These are phyloP conservation scores for Zalophus californianus DNA, from an alignment of 2,797 vertebrate species.

Conservation along the genomic window DNA sequence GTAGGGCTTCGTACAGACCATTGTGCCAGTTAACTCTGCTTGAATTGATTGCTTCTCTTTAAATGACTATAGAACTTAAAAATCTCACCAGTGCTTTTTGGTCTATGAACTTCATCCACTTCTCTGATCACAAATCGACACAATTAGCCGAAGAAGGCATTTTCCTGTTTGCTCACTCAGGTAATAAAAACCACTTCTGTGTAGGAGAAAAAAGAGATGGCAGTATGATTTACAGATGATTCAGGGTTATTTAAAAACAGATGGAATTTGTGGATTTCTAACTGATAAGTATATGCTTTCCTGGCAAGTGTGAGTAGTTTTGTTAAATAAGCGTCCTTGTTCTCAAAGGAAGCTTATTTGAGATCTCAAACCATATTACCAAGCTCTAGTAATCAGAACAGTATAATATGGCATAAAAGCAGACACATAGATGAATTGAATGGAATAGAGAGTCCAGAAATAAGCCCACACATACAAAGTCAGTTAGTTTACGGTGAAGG, in stretches of 20 bases:
- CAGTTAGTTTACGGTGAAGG: neutral
- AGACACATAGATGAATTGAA: neutral
- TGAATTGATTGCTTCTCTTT: neutral
- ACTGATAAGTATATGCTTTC: neutral
- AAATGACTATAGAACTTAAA: neutral
- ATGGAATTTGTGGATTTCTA: neutral
- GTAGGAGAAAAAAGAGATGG: neutral
- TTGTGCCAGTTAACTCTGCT: neutral
- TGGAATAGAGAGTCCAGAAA: neutral
- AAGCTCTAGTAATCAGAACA: neutral
- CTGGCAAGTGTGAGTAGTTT: neutral
- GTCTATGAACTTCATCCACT: neutral
- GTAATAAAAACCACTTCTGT: neutral
- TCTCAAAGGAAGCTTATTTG: neutral
- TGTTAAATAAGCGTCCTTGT: slow-evolving; percentile 21
- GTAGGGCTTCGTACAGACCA: neutral
- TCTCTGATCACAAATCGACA: neutral
- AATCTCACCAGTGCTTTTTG: neutral
- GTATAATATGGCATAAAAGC: neutral
- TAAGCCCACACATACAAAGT: neutral
- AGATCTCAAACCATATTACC: neutral
- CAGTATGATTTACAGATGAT: neutral
- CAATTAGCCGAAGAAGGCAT: neutral
- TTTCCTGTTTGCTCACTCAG: neutral
- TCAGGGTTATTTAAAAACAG: slow-evolving; percentile 25